Evolutionary conservation across 2,888 invertebrate genomes (phyloP), one percentile per base, ranked within the genome.

Genomic region (Leucoma salicis): DNA sequence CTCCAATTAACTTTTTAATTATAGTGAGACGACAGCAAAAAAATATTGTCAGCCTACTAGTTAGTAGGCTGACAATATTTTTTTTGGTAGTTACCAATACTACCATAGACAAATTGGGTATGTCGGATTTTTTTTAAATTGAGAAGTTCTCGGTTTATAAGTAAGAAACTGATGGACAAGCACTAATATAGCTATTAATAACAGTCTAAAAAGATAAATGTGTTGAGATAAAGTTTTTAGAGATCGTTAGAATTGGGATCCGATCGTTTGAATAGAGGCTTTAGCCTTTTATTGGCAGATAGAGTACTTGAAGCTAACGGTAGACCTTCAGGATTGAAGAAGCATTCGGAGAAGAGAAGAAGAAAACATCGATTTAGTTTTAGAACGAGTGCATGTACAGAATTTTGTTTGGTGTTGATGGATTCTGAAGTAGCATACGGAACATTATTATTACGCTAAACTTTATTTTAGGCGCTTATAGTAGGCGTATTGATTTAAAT

Each of bases 171-270:
- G 77, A 78, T 61, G 66, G 71, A 75, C 73, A 66, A 59, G 39
- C 42, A 47, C 57, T 81, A 82, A 82, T 78, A 68, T 67, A 49
- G 47, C 69, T 57, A 82, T 82, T 80, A 77, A 79, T 78, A 70
- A 52, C 45, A 57, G 68, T 71, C 68, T 59, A 35, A 45, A 49
- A 48, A 71, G 73, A 78, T 73, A 70, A 68, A 70, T 66, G 50
- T 41, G 21, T 10, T 40, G n/a, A 13, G 35, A 49, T 39, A 42
- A 2, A 33, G 18, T 28, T 48, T 51, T 58, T 56, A 14, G 44
- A 42, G 38, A 33, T 39, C 1, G 3, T 21, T 21, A 21, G n/a
- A n/a, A n/a, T n/a, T n/a, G n/a, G n/a, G 41, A 25, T 5, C 40
- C 2, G 18, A 2, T 14, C 8, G 21, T 21, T 21, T 21, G 4